Evolutionary conservation across 2,888 invertebrate genomes (phyloP).

Genomic region (Lasioglossum vierecki): DNA sequence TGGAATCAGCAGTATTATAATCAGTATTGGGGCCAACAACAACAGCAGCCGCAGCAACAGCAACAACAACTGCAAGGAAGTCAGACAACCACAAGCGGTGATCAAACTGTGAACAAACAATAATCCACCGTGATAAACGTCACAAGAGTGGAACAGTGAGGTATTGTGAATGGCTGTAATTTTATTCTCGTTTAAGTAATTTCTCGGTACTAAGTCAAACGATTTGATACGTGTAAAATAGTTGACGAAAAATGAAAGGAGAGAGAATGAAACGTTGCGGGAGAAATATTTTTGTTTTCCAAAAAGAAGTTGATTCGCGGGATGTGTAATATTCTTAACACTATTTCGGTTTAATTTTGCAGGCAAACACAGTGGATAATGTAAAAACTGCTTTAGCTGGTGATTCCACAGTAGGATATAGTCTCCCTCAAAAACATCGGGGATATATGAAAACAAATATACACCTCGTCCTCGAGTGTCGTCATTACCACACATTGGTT

Average conservation of each 20-base stretch:
- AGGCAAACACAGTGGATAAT: slow-evolving; percentile 71
- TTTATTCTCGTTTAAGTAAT: slow-evolving; percentile 6
- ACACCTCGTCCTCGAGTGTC: slow-evolving; percentile 59
- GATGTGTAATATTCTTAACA: not conserved
- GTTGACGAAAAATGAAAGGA: not conserved
- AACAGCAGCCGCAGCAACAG: slow-evolving; percentile 79
- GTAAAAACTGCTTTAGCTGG: slow-evolving; percentile 68
- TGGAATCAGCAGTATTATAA: slow-evolving; percentile 83
- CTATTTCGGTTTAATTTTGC: slow-evolving; percentile 44
- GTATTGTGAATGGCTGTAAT: slow-evolving; percentile 56
- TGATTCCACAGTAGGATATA: slow-evolving; percentile 69
- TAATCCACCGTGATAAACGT: slow-evolving; percentile 77
- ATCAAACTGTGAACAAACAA: slow-evolving; percentile 81
- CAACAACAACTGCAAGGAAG: slow-evolving; percentile 77
- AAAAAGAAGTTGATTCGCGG: not conserved
- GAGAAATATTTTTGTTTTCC: not conserved
- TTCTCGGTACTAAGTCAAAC: not conserved
- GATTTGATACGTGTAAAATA: not conserved
- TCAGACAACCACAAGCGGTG: slow-evolving; percentile 76
- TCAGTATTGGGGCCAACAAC: slow-evolving; percentile 82
- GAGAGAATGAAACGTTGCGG: not conserved
- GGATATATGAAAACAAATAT: slow-evolving; percentile 70
- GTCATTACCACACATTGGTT: slow-evolving; percentile 69
- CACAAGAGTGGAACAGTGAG: slow-evolving; percentile 78
- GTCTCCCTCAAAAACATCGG: slow-evolving; percentile 72